Conservation (phyloP, 2,113 vertebrate genomes). For the Equus quagga region DNA sequence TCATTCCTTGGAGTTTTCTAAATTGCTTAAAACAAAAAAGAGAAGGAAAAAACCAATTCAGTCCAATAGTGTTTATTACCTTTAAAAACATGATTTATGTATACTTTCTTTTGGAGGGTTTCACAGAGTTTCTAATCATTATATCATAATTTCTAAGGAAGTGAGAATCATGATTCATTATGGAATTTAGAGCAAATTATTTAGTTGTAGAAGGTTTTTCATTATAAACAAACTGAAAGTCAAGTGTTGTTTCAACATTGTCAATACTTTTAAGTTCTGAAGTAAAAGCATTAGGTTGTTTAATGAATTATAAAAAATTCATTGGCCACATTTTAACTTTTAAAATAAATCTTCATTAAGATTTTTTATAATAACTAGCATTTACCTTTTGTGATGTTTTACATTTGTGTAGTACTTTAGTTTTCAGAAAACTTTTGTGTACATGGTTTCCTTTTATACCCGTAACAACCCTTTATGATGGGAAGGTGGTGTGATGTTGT, state of each 20-base stretch:
- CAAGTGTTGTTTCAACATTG: constrained; percentile 11
- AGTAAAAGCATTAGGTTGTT: not conserved
- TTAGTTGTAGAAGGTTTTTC: constrained; percentile 1
- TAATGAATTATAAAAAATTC: not conserved
- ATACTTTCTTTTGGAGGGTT: not conserved
- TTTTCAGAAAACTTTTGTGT: not conserved
- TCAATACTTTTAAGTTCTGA: constrained; percentile 19
- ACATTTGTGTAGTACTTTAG: not conserved
- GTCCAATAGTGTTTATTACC: not conserved
- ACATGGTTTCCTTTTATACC: constrained; percentile 15
- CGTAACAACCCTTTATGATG: not conserved
- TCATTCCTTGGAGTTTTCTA: not conserved
- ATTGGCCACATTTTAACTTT: not conserved
- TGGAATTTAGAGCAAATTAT: constrained; percentile 24
- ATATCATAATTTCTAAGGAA: not conserved
- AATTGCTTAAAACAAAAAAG: not conserved
- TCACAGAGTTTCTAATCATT: constrained; percentile 2
- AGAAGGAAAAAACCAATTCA: not conserved
- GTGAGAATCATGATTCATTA: not conserved
- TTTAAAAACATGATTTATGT: constrained; percentile 1
- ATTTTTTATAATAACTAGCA: not conserved
- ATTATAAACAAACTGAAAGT: constrained; percentile 11
- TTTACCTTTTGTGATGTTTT: not conserved
- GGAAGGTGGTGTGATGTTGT: not conserved
- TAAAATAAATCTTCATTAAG: not conserved